Conservation (phyloP, 2,797 vertebrate genomes). For the Octomys mimax region DNA sequence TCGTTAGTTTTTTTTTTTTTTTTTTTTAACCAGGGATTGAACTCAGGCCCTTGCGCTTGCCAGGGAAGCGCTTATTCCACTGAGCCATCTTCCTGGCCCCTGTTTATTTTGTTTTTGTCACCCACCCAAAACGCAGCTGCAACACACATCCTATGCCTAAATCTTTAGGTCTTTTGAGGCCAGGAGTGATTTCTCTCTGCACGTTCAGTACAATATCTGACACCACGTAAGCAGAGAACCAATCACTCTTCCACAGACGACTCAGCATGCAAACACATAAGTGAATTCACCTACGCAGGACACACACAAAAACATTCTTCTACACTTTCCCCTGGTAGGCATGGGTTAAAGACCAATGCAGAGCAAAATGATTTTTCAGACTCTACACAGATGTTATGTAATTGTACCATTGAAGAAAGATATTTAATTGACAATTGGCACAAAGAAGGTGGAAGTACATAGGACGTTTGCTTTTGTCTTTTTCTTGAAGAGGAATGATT, state of each 20-base stretch:
- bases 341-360: conserved; percentile 42
- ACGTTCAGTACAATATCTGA: not conserved
- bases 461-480: conserved; percentile 75
- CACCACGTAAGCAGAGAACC: not conserved
- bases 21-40: no score
- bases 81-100: no score
- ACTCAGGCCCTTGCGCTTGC: no score
- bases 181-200: not conserved
- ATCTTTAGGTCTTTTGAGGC: not conserved
- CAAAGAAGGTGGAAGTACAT: conserved; percentile 71
- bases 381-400: conserved; percentile 44
- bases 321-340: not conserved
- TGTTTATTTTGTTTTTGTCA: not conserved
- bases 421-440: conserved; percentile 70
- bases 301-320: not conserved
- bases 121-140: fast-evolving
- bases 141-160: not conserved
- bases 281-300: not conserved
- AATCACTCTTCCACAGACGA: not conserved
- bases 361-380: conserved; percentile 56
- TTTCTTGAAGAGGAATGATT: conserved; percentile 78
- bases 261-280: not conserved
- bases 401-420: conserved; percentile 52
- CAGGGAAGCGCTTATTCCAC: no score
- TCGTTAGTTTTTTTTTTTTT: not conserved